phyloP scores from a whole-genome alignment of 1,140 invertebrate genomes.

The Drosophila grimshawi region DNA sequence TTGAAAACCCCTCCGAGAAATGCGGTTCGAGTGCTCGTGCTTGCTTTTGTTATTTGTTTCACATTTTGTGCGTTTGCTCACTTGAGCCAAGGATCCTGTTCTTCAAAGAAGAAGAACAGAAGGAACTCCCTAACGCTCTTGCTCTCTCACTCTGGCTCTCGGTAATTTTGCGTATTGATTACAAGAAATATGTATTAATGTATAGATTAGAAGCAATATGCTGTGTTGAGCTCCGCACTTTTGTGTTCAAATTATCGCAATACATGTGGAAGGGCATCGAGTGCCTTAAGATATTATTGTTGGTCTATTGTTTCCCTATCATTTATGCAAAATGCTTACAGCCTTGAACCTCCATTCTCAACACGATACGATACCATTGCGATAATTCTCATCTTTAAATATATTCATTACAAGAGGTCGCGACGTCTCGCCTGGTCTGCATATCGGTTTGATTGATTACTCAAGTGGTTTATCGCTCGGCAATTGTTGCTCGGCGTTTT shows the following conservation, averaged over 20 bases:
- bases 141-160: conserved; percentile 1
- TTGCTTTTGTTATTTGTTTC: conserved; percentile 78
- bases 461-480: conserved; percentile 76
- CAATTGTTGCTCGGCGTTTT: conserved; percentile 60
- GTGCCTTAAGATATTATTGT: conserved; percentile 45
- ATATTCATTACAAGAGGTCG: conserved; percentile 75
- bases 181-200: conserved; percentile 53
- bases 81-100: conserved; percentile 56
- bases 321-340: conserved; percentile 72
- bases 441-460: conserved; percentile 82
- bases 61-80: conserved; percentile 69
- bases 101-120: conserved; percentile 25
- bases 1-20: conserved; percentile 30
- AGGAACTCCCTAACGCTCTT: conserved; percentile 8
- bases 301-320: conserved; percentile 78
- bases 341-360: conserved; percentile 1
- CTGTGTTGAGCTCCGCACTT: conserved; percentile 48
- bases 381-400: conserved; percentile 81
- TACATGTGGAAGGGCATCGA: conserved; percentile 57
- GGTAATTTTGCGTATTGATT: conserved; percentile 58
- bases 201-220: conserved; percentile 62
- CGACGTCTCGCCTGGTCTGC: conserved; percentile 36
- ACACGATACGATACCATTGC: conserved; percentile 48
- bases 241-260: conserved; percentile 77
- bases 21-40: conserved; percentile 16